Conservation (phyloP, 2,888 invertebrate genomes). For the Teinopalpus imperialis region DNA sequence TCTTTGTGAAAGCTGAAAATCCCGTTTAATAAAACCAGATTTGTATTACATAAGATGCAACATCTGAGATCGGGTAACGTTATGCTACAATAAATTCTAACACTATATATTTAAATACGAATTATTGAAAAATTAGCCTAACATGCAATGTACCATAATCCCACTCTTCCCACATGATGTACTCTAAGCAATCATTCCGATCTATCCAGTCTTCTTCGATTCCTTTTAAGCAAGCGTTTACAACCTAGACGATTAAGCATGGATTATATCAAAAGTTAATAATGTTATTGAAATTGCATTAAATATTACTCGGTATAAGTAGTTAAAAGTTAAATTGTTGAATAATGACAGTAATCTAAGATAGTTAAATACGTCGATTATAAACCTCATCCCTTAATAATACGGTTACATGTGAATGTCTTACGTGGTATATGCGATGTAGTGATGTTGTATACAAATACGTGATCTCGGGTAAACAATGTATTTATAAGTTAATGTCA, state of each 20-base stretch:
- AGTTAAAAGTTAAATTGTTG: slow-evolving; percentile 4
- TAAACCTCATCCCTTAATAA: not conserved
- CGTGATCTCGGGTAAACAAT: too few relatives aligned
- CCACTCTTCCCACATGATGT: slow-evolving; percentile 37
- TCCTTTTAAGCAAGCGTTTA: slow-evolving; percentile 53
- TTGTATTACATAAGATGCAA: slow-evolving; percentile 12
- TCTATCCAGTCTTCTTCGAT: slow-evolving; percentile 58
- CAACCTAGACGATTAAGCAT: too few relatives aligned
- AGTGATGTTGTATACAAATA: too few relatives aligned
- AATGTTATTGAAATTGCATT: too few relatives aligned
- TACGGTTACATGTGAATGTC: not conserved
- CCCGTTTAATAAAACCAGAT: slow-evolving; percentile 4
- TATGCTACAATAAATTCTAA: not conserved
- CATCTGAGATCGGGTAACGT: slow-evolving; percentile 3
- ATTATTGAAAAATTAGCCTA: slow-evolving; percentile 12
- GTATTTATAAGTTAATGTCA: not conserved
- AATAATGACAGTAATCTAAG: not conserved
- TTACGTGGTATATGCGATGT: not conserved
- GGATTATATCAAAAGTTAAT: too few relatives aligned
- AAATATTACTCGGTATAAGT: too few relatives aligned
- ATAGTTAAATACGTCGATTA: slow-evolving; percentile 13
- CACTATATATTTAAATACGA: not conserved
- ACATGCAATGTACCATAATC: slow-evolving; percentile 39
- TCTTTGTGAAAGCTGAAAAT: slow-evolving; percentile 19
- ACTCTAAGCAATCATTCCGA: slow-evolving; percentile 37